These are phyloP conservation scores for Chrysochloris asiatica DNA, from an alignment of 2,113 vertebrate genomes.

Conservation along the genomic window DNA sequence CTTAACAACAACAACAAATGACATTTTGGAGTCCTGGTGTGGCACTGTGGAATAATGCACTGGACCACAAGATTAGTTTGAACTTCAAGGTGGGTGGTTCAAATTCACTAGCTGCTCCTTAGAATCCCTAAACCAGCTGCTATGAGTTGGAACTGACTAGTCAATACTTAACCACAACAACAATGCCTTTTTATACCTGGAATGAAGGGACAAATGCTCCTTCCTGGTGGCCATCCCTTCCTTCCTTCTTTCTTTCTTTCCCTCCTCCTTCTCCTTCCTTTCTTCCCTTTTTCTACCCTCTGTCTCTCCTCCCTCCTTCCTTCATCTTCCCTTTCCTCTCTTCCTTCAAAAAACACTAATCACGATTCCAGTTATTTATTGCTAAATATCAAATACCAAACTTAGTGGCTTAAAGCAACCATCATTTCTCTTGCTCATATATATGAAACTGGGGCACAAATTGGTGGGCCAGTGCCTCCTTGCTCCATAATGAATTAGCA, in stretches of 20 bases:
- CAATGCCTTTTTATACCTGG: neutral
- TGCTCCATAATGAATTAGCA: too few relatives aligned
- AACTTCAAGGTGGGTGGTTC: too few relatives aligned
- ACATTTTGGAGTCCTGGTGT: too few relatives aligned
- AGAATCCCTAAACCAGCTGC: too few relatives aligned
- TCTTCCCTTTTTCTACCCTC: neutral
- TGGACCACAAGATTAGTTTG: too few relatives aligned
- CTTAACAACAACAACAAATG: too few relatives aligned
- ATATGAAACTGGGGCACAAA: neutral
- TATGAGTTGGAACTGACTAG: too few relatives aligned
- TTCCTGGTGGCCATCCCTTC: neutral
- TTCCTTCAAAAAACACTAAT: neutral
- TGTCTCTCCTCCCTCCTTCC: neutral
- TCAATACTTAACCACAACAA: too few relatives aligned
- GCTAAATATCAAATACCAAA: neutral
- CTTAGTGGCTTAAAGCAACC: neutral
- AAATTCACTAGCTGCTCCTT: too few relatives aligned
- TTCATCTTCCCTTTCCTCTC: neutral
- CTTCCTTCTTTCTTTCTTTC: neutral
- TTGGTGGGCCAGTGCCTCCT: neutral
- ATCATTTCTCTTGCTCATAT: neutral
- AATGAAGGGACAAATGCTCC: neutral
- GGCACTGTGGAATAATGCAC: too few relatives aligned
- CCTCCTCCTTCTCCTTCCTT: neutral
- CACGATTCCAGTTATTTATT: neutral